phyloP scores from a whole-genome alignment of 2,888 invertebrate genomes.

The Sisyra terminalis region DNA sequence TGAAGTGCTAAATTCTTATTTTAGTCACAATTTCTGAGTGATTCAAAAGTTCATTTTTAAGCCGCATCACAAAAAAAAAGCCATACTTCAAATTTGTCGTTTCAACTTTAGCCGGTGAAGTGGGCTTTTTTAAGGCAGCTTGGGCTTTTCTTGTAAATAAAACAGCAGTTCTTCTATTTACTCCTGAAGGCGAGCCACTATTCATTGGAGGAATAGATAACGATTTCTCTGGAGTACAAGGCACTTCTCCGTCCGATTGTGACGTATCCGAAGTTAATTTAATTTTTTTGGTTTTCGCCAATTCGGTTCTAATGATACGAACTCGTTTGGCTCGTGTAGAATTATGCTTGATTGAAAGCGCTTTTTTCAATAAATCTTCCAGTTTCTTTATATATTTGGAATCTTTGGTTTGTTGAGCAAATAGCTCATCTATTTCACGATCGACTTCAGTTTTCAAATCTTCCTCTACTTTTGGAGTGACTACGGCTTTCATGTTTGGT shows the following conservation, averaged over 20 bases:
- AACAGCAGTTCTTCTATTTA: conserved; percentile 59
- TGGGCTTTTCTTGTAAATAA: conserved; percentile 58
- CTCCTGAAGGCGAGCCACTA: conserved; percentile 33
- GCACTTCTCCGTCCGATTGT: conserved; percentile 23
- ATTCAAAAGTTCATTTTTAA: no score
- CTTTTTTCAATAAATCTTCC: conserved; percentile 42
- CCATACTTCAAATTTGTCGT: conserved; percentile 10
- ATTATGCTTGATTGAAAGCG: conserved; percentile 40
- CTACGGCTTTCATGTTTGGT: conserved; percentile 15
- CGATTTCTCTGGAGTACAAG: conserved; percentile 7
- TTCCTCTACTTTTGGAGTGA: conserved; percentile 25
- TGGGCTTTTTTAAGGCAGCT: conserved; percentile 22
- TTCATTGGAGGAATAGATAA: conserved; percentile 9
- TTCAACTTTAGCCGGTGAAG: conserved; percentile 8
- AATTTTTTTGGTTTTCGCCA: conserved; percentile 33
- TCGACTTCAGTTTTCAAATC: conserved; percentile 34
- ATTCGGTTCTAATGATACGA: conserved; percentile 37
- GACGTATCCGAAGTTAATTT: conserved; percentile 21
- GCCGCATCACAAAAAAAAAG: no score
- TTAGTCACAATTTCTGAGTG: no score
- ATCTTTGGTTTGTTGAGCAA: conserved; percentile 21
- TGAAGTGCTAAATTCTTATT: no score
- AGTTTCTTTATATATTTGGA: conserved; percentile 29
- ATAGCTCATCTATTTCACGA: conserved; percentile 28
- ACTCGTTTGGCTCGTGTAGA: conserved; percentile 37